phyloP scores from a whole-genome alignment of 2,797 vertebrate species.

The Naso thynnoides region DNA sequence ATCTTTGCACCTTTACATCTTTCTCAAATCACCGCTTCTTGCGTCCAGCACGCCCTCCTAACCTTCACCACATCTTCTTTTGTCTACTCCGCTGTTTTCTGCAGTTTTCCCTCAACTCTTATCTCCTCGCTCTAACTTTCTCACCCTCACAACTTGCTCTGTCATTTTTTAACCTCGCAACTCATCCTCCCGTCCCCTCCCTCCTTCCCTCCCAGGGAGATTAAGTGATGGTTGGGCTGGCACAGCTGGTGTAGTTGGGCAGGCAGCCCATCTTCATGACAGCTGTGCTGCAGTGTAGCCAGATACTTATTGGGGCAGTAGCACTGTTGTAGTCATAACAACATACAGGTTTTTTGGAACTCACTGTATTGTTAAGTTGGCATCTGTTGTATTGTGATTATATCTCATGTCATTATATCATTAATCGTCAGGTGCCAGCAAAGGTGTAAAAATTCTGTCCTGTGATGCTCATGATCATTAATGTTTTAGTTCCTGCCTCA shows the following conservation, averaged over 20 bases:
- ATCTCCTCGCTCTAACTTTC: constrained; percentile 18
- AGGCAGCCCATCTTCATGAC: constrained; percentile 75
- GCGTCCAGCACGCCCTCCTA: not conserved
- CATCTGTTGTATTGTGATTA: constrained; percentile 50
- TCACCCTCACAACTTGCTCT: constrained; percentile 27
- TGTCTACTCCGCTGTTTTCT: constrained; percentile 9
- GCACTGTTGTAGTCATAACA: constrained; percentile 62
- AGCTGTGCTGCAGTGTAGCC: constrained; percentile 71
- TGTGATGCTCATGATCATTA: not conserved
- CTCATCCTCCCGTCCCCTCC: constrained; percentile 15
- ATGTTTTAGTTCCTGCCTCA: constrained; percentile 15
- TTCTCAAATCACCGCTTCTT: constrained; percentile 16
- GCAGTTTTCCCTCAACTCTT: constrained; percentile 7
- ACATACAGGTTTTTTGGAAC: constrained; percentile 51
- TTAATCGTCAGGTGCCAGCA: constrained; percentile 47
- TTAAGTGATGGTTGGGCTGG: constrained; percentile 76
- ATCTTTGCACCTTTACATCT: too few relatives aligned
- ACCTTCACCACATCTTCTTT: not conserved
- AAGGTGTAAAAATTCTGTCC: constrained; percentile 31
- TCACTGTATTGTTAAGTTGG: constrained; percentile 40
- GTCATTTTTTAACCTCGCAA: constrained; percentile 33
- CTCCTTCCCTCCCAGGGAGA: constrained; percentile 62
- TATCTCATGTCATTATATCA: constrained; percentile 45
- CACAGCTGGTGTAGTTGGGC: constrained; percentile 78
- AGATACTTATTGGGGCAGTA: constrained; percentile 69